These are phyloP conservation scores for Periparus ater DNA, from an alignment of 2,797 vertebrate genomes.

Conservation along the genomic window DNA sequence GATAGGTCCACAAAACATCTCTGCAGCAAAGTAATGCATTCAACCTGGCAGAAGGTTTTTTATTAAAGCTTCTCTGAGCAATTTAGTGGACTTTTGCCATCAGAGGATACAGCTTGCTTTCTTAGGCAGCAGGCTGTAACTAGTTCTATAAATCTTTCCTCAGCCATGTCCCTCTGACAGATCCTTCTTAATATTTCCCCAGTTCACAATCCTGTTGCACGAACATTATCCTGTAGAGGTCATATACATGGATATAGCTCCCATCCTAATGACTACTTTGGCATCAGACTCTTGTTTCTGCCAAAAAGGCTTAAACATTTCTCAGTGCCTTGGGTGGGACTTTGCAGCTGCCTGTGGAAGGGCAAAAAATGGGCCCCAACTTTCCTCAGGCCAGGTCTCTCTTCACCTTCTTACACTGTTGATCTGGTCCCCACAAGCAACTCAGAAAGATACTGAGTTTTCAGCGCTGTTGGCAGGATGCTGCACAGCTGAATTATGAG, in stretches of 20 bases:
- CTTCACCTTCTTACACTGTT: fast-evolving
- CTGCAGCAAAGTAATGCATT: background rate
- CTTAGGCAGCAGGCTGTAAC: background rate
- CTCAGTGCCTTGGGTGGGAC: background rate
- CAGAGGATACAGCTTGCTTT: background rate
- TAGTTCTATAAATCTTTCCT: background rate
- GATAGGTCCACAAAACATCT: background rate
- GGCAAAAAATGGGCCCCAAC: background rate
- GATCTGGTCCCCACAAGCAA: background rate
- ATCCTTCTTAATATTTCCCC: background rate
- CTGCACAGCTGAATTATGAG: background rate
- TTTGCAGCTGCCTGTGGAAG: background rate
- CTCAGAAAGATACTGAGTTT: background rate
- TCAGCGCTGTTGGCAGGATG: background rate
- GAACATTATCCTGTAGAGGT: background rate
- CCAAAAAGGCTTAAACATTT: background rate
- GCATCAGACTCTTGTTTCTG: background rate
- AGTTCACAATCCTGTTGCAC: background rate
- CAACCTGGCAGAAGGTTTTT: background rate
- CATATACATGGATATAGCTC: background rate
- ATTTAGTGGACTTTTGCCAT: background rate
- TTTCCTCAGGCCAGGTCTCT: background rate
- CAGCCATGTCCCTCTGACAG: background rate
- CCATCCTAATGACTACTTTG: background rate
- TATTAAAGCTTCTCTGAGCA: background rate